These are phyloP conservation scores for Gadus macrocephalus DNA, from an alignment of 2,113 vertebrate species.

Conservation along the genomic window DNA sequence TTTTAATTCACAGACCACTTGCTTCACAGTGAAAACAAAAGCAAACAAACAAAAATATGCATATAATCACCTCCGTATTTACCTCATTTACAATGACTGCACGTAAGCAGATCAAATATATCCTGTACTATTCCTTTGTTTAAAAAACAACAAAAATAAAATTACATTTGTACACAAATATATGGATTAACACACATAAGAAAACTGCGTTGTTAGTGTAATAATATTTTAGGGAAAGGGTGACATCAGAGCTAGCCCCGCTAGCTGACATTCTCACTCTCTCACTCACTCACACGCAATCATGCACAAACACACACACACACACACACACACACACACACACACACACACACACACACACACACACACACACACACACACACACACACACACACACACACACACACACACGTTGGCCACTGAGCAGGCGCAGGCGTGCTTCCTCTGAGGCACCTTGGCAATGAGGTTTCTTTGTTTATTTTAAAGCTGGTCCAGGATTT, in stretches of 20 bases:
- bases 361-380: constrained; percentile 12
- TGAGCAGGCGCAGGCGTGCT: constrained; percentile 22
- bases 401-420: constrained; percentile 3
- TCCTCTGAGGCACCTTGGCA: constrained; percentile 50
- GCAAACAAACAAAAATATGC: constrained; percentile 45
- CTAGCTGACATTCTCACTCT: constrained; percentile 43
- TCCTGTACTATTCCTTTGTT: constrained; percentile 53
- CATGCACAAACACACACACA: background rate
- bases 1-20: constrained; percentile 58
- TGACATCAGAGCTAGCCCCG: constrained; percentile 55
- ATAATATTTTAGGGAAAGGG: constrained; percentile 24
- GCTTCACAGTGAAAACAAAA: constrained; percentile 40
- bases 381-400: constrained; percentile 5
- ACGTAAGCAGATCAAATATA: constrained; percentile 55
- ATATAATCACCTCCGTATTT: constrained; percentile 46
- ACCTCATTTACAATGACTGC: constrained; percentile 58
- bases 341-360: constrained; percentile 10
- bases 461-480: constrained; percentile 19
- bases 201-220: constrained; percentile 31
- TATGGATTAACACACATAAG: constrained; percentile 57
- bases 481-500: constrained; percentile 24
- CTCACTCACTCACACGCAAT: constrained; percentile 4
- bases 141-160: constrained; percentile 73
- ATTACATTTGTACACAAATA: constrained; percentile 62
- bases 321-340: constrained; percentile 6